Percentiles rank a stretch among this genome's conserved stretches.
These are phyloP conservation scores for Furcifer pardalis DNA, from an alignment of 2,797 vertebrate species.

Conservation along the genomic window DNA sequence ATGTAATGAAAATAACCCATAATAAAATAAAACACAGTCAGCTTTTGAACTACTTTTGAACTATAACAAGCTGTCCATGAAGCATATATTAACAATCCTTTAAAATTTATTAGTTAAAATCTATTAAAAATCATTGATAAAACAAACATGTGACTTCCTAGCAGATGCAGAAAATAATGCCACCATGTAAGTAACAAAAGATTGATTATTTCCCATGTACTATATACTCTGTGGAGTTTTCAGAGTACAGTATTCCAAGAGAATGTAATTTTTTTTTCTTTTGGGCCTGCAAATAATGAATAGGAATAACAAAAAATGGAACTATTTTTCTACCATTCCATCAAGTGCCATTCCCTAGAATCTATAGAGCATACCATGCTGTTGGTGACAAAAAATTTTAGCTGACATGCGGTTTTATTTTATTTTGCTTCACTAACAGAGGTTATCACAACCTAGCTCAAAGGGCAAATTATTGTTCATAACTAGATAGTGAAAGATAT, in stretches of 20 bases:
- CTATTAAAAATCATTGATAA: no score
- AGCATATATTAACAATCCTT: constrained; percentile 17
- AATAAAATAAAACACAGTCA: no score
- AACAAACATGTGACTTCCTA: no score
- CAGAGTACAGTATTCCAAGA: not conserved
- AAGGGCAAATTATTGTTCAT: not conserved
- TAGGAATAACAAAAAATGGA: not conserved
- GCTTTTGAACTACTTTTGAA: no score
- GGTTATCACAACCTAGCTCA: not conserved
- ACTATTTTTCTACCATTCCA: not conserved
- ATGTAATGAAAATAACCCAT: no score
- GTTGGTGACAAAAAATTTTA: not conserved
- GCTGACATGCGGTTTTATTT: not conserved
- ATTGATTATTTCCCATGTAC: not conserved
- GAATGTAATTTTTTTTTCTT: not conserved
- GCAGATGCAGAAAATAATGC: no score
- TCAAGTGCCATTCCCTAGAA: not conserved
- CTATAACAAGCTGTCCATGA: constrained; percentile 58
- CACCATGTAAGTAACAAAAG: not conserved
- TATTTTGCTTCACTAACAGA: not conserved
- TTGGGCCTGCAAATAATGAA: not conserved
- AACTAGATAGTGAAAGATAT: not conserved
- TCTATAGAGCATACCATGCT: not conserved
- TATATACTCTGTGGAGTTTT: not conserved
- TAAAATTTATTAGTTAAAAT: no score